These are phyloP conservation scores for Ostrea denselamellosa DNA, from an alignment of 1,140 invertebrate genomes.

Conservation along the genomic window DNA sequence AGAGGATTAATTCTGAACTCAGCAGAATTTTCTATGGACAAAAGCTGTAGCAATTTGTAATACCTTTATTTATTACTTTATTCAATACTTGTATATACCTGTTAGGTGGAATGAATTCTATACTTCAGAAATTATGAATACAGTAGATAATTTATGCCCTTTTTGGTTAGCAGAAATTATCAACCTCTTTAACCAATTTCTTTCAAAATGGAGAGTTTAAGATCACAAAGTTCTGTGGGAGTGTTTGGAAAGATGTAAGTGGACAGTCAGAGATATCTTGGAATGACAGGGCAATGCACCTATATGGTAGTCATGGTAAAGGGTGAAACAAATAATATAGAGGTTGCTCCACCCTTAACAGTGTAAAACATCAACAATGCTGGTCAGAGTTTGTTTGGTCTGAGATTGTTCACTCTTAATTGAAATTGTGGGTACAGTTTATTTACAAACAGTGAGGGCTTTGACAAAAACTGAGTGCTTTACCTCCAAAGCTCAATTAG, in stretches of 20 bases:
- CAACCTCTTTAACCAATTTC: neutral
- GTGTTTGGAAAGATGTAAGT: neutral
- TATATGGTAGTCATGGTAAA: neutral
- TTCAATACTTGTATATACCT: neutral
- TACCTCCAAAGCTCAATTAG: neutral
- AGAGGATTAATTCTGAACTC: conserved; percentile 16
- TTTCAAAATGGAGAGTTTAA: neutral
- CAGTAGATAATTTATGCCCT: neutral
- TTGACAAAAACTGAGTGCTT: neutral
- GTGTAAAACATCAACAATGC: neutral
- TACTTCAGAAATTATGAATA: neutral
- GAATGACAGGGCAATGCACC: neutral
- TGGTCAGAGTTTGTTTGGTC: neutral
- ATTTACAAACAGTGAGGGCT: conserved; percentile 12
- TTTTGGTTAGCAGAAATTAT: neutral
- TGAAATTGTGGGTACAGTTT: conserved; percentile 4
- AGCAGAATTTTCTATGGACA: neutral
- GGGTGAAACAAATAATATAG: neutral
- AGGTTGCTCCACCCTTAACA: neutral
- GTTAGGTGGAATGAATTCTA: neutral
- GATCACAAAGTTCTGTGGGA: neutral
- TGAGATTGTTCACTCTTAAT: neutral
- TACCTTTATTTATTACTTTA: no score
- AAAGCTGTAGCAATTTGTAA: neutral
- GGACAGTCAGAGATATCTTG: neutral